phyloP scores from a whole-genome alignment of 2,888 invertebrate species.

The Scaptomyza flava region DNA sequence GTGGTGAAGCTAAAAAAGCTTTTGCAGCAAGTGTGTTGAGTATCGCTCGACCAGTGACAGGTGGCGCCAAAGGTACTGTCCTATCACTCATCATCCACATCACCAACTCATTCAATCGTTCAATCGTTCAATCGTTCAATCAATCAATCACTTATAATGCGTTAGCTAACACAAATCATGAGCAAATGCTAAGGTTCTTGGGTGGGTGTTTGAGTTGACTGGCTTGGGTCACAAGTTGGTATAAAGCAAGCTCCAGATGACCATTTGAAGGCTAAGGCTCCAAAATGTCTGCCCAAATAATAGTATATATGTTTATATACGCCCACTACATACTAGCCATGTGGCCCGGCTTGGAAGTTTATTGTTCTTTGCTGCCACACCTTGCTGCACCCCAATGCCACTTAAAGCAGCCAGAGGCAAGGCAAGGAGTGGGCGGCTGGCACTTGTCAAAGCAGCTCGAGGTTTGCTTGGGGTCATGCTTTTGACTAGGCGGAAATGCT shows the following conservation, averaged over 20 bases:
- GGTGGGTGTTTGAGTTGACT: not conserved
- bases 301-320: not conserved
- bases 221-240: not conserved
- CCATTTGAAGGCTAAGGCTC: constrained; percentile 18
- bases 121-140: constrained; percentile 57
- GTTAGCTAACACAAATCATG: constrained; percentile 40
- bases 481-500: constrained; percentile 57
- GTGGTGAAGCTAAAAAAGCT: constrained; percentile 22
- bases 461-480: constrained; percentile 35
- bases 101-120: constrained; percentile 15
- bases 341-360: not conserved
- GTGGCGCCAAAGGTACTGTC: constrained; percentile 41
- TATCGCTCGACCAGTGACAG: constrained; percentile 6
- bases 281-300: constrained; percentile 39
- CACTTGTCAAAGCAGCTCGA: constrained; percentile 44
- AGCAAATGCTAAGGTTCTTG: not conserved
- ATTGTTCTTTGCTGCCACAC: constrained; percentile 30
- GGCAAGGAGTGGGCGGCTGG: not conserved
- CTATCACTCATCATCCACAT: constrained; percentile 21
- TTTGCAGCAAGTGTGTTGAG: constrained; percentile 42
- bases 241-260: not conserved
- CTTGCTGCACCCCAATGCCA: constrained; percentile 29
- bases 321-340: constrained; percentile 2
- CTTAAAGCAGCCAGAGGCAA: constrained; percentile 26
- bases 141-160: constrained; percentile 60